phyloP scores from a whole-genome alignment of 1,140 invertebrate species.

The Lepidostoma basale region DNA sequence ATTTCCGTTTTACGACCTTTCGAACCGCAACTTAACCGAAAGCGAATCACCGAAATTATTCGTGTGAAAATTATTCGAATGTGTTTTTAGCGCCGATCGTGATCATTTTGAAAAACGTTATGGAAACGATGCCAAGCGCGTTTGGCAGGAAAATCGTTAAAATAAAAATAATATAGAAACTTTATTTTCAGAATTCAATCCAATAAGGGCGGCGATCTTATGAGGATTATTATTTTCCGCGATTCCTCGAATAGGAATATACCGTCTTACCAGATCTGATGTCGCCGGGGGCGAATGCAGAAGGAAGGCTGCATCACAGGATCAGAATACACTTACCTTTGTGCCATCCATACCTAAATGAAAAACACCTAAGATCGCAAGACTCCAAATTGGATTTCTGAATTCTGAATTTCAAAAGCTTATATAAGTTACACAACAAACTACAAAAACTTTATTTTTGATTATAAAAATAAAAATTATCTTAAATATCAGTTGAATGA shows the following conservation, averaged over 20 bases:
- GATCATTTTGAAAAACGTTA: conserved; percentile 27
- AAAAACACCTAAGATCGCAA: no score
- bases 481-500: no score
- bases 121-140: conserved; percentile 17
- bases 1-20: conserved; percentile 23
- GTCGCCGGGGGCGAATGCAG: neutral
- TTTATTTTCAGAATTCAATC: conserved; percentile 20
- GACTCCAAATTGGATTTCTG: no score
- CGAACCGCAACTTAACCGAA: conserved; percentile 9
- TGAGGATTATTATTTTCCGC: no score
- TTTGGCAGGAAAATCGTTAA: conserved; percentile 3
- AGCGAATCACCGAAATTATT: conserved; percentile 7
- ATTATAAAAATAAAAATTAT: no score
- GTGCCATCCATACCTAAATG: neutral
- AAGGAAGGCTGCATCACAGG: no score
- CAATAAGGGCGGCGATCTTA: neutral
- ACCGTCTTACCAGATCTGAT: neutral
- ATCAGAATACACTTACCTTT: conserved; percentile 4
- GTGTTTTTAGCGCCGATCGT: conserved; percentile 13
- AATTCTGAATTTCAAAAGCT: no score
- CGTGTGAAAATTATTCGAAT: neutral
- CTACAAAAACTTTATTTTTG: no score
- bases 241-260: no score
- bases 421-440: no score
- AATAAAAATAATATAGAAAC: neutral